A percentile compares a stretch with the other conserved stretches of the same genome.
phyloP scores from a whole-genome alignment of 2,888 invertebrate species.

The Folsomia candida region DNA sequence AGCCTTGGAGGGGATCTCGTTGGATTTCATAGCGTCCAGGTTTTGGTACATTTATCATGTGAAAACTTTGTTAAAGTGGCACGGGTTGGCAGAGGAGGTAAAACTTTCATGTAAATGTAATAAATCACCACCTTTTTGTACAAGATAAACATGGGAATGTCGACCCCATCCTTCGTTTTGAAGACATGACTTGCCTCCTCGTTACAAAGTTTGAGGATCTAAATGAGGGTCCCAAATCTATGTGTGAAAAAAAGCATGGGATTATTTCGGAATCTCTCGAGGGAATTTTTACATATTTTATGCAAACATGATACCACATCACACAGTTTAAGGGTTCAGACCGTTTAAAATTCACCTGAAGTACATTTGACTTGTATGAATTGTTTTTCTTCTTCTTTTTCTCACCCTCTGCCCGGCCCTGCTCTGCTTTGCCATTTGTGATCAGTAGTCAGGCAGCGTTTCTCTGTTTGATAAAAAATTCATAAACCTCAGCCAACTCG shows the following conservation, averaged over 20 bases:
- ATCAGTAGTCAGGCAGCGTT: background rate
- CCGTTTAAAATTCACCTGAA: conserved; percentile 20
- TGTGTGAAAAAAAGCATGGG: conserved; percentile 17
- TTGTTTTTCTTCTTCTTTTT: conserved; percentile 12
- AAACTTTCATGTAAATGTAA: conserved; percentile 22
- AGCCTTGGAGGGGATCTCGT: background rate
- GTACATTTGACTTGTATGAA: conserved; percentile 21
- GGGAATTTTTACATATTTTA: conserved; percentile 19
- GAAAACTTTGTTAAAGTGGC: conserved; percentile 21
- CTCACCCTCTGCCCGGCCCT: background rate
- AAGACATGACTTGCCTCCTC: conserved; percentile 51
- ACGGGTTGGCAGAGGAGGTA: conserved; percentile 17
- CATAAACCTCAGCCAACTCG: conserved; percentile 8
- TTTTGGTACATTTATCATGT: conserved; percentile 12
- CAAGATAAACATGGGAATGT: conserved; percentile 93
- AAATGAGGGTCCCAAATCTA: conserved; percentile 20
- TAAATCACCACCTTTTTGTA: conserved; percentile 65
- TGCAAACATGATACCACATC: conserved; percentile 10
- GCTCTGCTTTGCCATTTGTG: background rate
- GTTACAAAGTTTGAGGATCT: conserved; percentile 16
- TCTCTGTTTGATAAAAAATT: conserved; percentile 17
- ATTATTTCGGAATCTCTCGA: conserved; percentile 16
- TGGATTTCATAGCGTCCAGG: background rate
- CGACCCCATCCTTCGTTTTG: conserved; percentile 82
- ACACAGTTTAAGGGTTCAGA: conserved; percentile 2